These are phyloP conservation scores for Tenthredo notha DNA, from an alignment of 2,888 invertebrate genomes.

Conservation along the genomic window DNA sequence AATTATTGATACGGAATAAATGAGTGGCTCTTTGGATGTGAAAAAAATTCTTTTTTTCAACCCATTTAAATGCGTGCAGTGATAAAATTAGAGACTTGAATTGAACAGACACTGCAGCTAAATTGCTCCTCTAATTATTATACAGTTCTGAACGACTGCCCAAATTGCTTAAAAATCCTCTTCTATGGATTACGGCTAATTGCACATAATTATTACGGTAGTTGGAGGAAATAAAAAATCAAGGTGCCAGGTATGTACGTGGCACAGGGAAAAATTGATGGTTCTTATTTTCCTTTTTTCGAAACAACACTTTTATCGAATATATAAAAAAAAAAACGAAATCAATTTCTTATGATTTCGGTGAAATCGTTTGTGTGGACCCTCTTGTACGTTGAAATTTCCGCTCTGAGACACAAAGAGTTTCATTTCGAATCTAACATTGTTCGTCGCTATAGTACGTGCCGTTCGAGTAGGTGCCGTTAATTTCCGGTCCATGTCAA, in stretches of 20 bases:
- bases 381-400: background rate
- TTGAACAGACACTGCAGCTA: slow-evolving; percentile 13
- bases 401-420: background rate
- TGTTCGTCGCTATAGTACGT: background rate
- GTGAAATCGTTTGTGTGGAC: background rate
- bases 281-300: background rate
- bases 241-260: background rate
- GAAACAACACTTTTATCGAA: background rate
- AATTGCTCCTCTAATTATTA: slow-evolving; percentile 7
- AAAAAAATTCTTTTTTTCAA: background rate
- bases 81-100: slow-evolving; percentile 5
- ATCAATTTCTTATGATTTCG: background rate
- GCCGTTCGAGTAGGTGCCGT: background rate
- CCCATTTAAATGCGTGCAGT: background rate
- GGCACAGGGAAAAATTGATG: background rate
- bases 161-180: background rate
- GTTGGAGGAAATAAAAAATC: background rate
- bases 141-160: background rate
- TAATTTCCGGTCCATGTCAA: slow-evolving; percentile 41
- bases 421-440: background rate
- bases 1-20: background rate
- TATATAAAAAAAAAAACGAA: background rate
- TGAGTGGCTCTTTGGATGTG: background rate
- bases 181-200: background rate
- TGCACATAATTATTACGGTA: background rate